These are phyloP conservation scores for Leptopilina boulardi DNA, from an alignment of 1,140 invertebrate genomes.

Conservation along the genomic window DNA sequence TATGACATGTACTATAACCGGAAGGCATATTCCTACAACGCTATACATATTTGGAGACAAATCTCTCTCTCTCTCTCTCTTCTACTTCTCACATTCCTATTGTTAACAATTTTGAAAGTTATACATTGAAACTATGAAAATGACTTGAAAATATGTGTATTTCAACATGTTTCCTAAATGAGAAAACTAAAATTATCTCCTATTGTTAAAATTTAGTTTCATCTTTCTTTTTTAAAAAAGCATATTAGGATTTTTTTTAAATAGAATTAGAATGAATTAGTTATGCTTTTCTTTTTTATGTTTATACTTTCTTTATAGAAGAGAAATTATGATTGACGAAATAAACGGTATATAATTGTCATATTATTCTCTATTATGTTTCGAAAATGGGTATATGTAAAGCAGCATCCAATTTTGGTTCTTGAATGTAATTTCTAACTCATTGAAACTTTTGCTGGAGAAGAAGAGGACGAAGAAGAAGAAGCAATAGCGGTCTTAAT, in stretches of 20 bases:
- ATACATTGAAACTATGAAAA: background rate
- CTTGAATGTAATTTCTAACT: slow-evolving; percentile 66
- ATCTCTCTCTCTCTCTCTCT: slow-evolving; percentile 12
- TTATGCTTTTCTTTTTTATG: too few species aligned
- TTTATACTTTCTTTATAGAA: background rate
- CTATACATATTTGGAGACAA: slow-evolving; percentile 32
- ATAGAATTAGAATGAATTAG: too few species aligned
- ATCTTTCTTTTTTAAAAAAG: too few species aligned
- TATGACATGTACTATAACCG: slow-evolving; percentile 33
- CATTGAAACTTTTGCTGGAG: slow-evolving; percentile 69
- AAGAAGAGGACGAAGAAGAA: too few species aligned
- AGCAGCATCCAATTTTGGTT: slow-evolving; percentile 47
- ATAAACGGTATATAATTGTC: slow-evolving; percentile 55
- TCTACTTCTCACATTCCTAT: slow-evolving; percentile 17
- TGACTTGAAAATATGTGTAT: background rate
- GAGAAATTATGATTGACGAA: background rate
- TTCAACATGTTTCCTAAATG: too few species aligned
- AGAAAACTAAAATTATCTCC: too few species aligned
- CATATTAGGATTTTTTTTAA: too few species aligned
- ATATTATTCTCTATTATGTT: slow-evolving; percentile 56
- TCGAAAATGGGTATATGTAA: slow-evolving; percentile 48
- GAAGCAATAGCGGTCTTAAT: slow-evolving; percentile 63
- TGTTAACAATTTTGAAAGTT: background rate
- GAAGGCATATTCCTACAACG: background rate
- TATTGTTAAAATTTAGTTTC: too few species aligned